These are phyloP conservation scores for Vombatus ursinus DNA, from an alignment of 2,113 vertebrate species.

Conservation along the genomic window DNA sequence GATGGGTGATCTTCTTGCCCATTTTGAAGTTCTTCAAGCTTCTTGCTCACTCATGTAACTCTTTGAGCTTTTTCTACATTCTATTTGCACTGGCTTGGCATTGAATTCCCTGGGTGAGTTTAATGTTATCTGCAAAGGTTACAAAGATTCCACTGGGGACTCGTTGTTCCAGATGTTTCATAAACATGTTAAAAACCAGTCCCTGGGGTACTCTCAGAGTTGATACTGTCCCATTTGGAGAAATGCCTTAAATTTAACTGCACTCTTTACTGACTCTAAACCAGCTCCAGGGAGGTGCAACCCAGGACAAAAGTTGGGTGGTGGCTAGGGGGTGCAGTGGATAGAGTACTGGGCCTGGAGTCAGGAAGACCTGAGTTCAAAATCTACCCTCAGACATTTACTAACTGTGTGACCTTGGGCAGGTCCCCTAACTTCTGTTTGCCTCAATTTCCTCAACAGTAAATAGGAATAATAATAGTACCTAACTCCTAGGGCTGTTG, in stretches of 20 bases:
- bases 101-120: conserved; percentile 19
- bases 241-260: conserved; percentile 12
- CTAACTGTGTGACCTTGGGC: background rate
- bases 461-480: background rate
- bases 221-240: conserved; percentile 32
- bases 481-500: background rate
- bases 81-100: conserved; percentile 11
- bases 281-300: background rate
- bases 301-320: background rate
- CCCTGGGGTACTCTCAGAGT: background rate
- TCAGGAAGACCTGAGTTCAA: background rate
- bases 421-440: background rate
- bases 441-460: background rate
- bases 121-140: conserved; percentile 11
- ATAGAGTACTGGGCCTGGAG: background rate
- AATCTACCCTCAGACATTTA: background rate
- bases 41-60: background rate
- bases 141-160: conserved; percentile 30
- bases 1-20: background rate
- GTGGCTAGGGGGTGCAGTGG: background rate
- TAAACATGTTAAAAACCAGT: conserved; percentile 52
- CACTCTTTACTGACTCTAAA: background rate
- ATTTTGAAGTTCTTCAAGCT: background rate
- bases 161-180: conserved; percentile 18
- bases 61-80: conserved; percentile 33